Evolutionary conservation across 2,888 invertebrate genomes (phyloP), one percentile per base, ranked within the genome.

Genomic region (Calameuta idolon): DNA sequence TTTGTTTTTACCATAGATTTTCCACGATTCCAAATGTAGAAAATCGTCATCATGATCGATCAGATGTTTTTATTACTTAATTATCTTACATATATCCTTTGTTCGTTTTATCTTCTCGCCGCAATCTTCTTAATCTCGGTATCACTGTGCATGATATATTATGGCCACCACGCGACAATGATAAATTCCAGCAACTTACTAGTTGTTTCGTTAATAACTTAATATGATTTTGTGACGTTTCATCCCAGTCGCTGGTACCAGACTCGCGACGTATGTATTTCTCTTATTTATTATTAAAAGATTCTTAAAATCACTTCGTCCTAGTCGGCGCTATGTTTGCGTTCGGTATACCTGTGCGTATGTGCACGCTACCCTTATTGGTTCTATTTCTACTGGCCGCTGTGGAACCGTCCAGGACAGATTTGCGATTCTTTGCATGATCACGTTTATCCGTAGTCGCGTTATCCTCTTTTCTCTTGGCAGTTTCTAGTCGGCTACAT

Each of bases 311-410:
- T 85, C 80, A 85, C 84, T 84, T 85, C 77, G 82, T 85, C 77
- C 83, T 84, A 34, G 81, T 83, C 35, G 79, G 79, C 75, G 79
- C 80, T 73, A 83, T 75, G 77, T 80, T 83, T 34, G 81, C 74
- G 69, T 85, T 87, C 71, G 83, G 73, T 31, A 82, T 77, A 33
- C 69, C 82, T 69, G 81, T 76, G 76, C 82, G 83, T 34, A 85
- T 81, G 35, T 88, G 86, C 83, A 86, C 79, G 76, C 80, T 85
- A 74, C 87, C 88, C 77, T 85, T 86, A 69, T 80, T 87, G 5
- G 83, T 78, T 81, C 87, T 90, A 81, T 77, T 85, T 79, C 87
- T 88, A 77, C 86, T 85, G 34, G 88, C 84, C 37, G 83, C 81
- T 4, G 89, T 85, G 55, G 85, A 80, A 23, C 80, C 81, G 69